Evolutionary conservation across 2,797 vertebrate species (phyloP), one percentile per base, ranked within the genome.

Genomic region (Gobionotothen gibberifrons): DNA sequence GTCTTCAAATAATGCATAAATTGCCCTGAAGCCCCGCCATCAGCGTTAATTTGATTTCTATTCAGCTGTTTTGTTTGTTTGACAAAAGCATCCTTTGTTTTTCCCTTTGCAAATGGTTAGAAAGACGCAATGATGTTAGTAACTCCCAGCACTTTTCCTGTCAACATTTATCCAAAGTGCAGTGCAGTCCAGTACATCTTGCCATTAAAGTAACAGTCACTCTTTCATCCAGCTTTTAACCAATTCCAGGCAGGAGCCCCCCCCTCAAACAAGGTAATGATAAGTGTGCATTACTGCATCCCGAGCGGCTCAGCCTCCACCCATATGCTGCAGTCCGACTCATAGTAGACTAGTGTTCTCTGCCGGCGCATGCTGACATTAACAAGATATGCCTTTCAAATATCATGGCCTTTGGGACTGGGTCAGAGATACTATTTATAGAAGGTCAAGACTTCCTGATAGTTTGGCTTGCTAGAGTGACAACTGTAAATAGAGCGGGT

Each of bases 341-440:
- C 62, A 73, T 69, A 73, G 85, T 78, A 67, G 51, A 84, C 78
- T 81, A 26, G 79, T 49, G 84, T 88, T 90, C 86, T 89, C 88
- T 90, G 80, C 82, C 51, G 82, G 84, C 89, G 83, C 89, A 66
- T 69, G 84, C 89, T 94, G 93, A 93, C 92, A 94, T 94, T 94
- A 91, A 89, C 84, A 79, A 89, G 88, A 88, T 90, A 94, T 93
- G 92, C 92, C 91, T 92, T 93, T 93, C 85, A 95, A 95, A 95
- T 95, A 95, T 94, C 94, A 95, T 88, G 93, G 92, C 94, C 94
- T 95, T 95, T 94, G 89, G 87, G 90, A 88, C 86, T 87, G 92
- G 93, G 94, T 94, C 91, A 94, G 57, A 63, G 87, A 58, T 76
- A 72, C 93, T 95, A 94, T 94, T 93, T 89, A 93, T 93, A 94